Evolutionary conservation across 1,140 invertebrate species (phyloP), one percentile per base, ranked within the genome.

Genomic region (Aphelenchoides besseyi): DNA sequence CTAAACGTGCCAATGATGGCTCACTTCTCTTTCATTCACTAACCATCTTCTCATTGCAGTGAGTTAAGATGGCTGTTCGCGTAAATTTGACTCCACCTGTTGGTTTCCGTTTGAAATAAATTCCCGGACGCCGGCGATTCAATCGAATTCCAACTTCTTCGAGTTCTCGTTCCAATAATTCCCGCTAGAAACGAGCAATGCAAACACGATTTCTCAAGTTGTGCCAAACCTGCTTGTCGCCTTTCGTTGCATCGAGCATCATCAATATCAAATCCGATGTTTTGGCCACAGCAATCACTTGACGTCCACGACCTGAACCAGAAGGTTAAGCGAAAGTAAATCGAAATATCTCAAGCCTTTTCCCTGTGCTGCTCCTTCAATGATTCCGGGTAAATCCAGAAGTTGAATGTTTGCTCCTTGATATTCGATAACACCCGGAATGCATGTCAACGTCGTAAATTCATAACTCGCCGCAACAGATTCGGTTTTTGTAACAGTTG

Each of bases 41-140:
- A 54, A 98, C 93, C 88, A 99, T 88, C 88, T 98, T 98, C 84
- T 98, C 95, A 86, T 95, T 94, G 63, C 94, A 89, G 86, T 92
- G 92, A 0, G 94, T 96, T 28, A 99, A 86, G 5, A 92, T 89
- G 84, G 94, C 93, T 1, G 94, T 98, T 0, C 95, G 91, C 82
- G 97, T 99, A 81, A 98, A 98, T n/a, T 94, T 94, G 8, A 99
- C 86, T n/a, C 96, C 96, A 67, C 96, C 97, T 54, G 92, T 93
- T 87, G 98, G 97, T 85, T 98, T 97, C 71, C 90, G 87, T 90
- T 91, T 85, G 37, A 87, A 96, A 74, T 91, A 91, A 85, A 99
- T 97, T 85, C 97, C 95, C 52, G 97, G 97, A 26, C 95, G 95
- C 78, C 92, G 89, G 86, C 97, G 96, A 85, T 99, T 99, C 9